Evolutionary conservation across 2,113 vertebrate genomes (phyloP).

Genomic region (Sminthopsis crassicaudata): DNA sequence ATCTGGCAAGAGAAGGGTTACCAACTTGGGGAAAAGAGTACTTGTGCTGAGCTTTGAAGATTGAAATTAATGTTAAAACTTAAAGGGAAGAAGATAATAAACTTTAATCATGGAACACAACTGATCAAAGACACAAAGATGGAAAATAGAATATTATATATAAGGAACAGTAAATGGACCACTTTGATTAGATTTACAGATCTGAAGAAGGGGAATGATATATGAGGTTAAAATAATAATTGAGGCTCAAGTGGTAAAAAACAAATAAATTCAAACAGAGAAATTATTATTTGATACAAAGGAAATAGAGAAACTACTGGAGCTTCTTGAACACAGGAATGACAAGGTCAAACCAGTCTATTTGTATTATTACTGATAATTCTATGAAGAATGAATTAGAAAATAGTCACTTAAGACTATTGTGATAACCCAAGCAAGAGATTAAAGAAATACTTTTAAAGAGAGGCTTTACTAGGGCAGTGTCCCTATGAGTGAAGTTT

Average conservation of each 20-base stretch:
- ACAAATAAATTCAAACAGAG: background rate
- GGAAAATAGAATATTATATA: background rate
- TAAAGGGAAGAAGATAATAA: background rate
- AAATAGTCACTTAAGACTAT: background rate
- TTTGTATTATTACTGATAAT: background rate
- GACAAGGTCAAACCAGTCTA: background rate
- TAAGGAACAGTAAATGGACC: background rate
- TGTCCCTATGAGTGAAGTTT: background rate
- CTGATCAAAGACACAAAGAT: background rate
- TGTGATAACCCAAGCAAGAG: background rate
- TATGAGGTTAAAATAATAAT: background rate
- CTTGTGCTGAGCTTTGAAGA: background rate
- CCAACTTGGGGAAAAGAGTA: background rate
- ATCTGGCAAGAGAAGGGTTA: background rate
- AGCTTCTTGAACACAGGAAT: background rate
- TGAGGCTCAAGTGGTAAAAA: background rate
- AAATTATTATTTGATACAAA: background rate
- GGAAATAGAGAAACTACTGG: background rate
- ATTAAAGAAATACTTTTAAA: background rate
- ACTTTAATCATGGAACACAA: background rate
- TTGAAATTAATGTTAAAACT: background rate
- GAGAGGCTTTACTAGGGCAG: background rate
- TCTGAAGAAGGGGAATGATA: background rate
- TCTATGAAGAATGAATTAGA: background rate
- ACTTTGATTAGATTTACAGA: background rate